These are phyloP conservation scores for Apolygus lucorum DNA, from an alignment of 1,140 invertebrate species.

Conservation along the genomic window DNA sequence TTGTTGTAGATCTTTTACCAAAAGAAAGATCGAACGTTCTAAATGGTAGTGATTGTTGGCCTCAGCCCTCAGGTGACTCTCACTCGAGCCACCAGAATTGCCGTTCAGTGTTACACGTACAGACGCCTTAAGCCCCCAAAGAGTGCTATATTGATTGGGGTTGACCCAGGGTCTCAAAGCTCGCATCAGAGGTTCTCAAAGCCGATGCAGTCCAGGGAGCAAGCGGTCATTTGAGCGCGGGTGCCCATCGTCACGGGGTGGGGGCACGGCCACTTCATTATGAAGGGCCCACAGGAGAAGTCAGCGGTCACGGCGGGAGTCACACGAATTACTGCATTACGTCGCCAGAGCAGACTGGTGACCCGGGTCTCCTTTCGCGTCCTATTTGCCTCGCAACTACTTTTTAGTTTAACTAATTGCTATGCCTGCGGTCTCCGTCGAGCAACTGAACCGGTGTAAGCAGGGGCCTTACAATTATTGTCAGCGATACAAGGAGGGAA, in stretches of 20 bases:
- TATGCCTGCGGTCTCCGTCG: background rate
- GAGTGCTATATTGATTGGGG: no score
- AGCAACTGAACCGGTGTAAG: no score
- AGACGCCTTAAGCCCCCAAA: no score
- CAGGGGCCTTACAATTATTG: background rate
- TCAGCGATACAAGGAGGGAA: background rate
- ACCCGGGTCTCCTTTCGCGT: background rate
- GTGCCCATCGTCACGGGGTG: slow-evolving; percentile 3
- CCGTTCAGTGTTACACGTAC: no score
- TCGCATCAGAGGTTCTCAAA: no score
- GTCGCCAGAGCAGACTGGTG: background rate
- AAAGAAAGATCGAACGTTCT: no score
- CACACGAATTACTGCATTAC: slow-evolving; percentile 13
- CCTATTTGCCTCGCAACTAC: background rate
- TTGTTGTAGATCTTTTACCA: no score
- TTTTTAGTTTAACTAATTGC: background rate
- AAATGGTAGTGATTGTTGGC: no score
- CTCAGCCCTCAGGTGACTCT: no score
- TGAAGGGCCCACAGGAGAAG: background rate
- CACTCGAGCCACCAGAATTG: no score
- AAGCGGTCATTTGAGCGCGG: background rate
- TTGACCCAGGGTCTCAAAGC: no score
- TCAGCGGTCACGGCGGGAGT: background rate
- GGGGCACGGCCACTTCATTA: slow-evolving; percentile 4
- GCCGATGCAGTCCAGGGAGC: slow-evolving; percentile 1